phyloP scores from a whole-genome alignment of 2,113 vertebrate species.

The Hippocampus zosterae region DNA sequence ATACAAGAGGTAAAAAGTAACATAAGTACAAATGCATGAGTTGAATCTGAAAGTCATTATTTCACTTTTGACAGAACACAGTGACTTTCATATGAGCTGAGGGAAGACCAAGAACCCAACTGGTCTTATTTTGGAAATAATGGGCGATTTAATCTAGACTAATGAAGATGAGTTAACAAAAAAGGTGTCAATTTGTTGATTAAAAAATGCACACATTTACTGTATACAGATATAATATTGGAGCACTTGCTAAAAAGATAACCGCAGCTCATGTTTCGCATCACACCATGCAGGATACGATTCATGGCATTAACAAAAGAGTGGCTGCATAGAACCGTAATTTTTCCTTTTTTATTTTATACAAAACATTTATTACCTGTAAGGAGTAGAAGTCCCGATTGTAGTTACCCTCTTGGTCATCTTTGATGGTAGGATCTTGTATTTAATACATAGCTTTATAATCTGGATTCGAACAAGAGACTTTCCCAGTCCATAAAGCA shows the following conservation, averaged over 20 bases:
- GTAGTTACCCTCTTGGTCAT: neutral
- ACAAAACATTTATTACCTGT: neutral
- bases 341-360: too few species aligned
- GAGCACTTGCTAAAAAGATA: too few species aligned
- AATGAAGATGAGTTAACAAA: neutral
- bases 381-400: neutral
- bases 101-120: too few species aligned
- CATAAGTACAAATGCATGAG: neutral
- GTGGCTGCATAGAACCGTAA: too few species aligned
- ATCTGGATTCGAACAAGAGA: conserved; percentile 38
- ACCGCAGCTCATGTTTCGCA: too few species aligned
- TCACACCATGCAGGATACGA: too few species aligned
- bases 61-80: neutral
- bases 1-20: neutral
- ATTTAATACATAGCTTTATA: conserved; percentile 37
- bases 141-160: neutral
- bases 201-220: too few species aligned
- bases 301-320: too few species aligned
- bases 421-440: conserved; percentile 16
- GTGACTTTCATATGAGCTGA: too few species aligned
- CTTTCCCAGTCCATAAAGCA: conserved; percentile 55
- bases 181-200: neutral
- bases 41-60: neutral
- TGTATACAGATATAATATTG: too few species aligned
- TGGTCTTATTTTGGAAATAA: too few species aligned